Base-by-base conservation (phyloP, 2,888 invertebrate species). In the Trissonchulus latispiculum region DNA sequence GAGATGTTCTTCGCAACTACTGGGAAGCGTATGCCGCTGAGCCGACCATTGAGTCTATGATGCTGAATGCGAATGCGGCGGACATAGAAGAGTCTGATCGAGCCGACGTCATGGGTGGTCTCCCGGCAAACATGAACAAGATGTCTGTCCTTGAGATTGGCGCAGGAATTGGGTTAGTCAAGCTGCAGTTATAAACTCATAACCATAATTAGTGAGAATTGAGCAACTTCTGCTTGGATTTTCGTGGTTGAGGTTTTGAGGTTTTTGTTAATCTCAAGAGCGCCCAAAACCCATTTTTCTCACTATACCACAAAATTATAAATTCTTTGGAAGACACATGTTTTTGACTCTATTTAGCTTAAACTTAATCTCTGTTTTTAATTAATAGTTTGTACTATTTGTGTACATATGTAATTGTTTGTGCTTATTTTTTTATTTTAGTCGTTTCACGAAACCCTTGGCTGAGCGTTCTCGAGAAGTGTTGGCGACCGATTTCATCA, bases 111-210 rank as follows among this genome's bases (percentile, higher is more conserved):
- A 79, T 87, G 29, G 81, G 83, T 62, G 83, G 84, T 73, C 81
- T 87, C 32, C 87, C 87, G 8, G 32, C 8, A 18, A 79, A 81
- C 61, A 77, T 84, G 32, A 77, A 79, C 8, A 83, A 82, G 37
- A 85, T 84, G 78, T 80, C 81, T 61, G 84, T 86, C 2, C 81
- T 87, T 3, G 87, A 87, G 79, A 82, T 87, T 32, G 87, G 87
- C 28, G 85, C 87, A 48, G 87, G 87, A 74, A 87, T 87, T 70
- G 87, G 87, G 86, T 86, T n/a, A n/a, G n/a, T n/a, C n/a, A n/a
- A n/a, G n/a, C n/a, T n/a, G n/a, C n/a, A n/a, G n/a, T n/a, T n/a
- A n/a, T n/a, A n/a, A n/a, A n/a, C n/a, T n/a, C n/a, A n/a, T n/a
- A n/a, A n/a, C n/a, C n/a, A n/a, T n/a, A n/a, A n/a, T n/a, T n/a